Evolutionary conservation across 2,113 vertebrate species (phyloP), one percentile per base, ranked within the genome.

Genomic region (Galeopterus variegatus): DNA sequence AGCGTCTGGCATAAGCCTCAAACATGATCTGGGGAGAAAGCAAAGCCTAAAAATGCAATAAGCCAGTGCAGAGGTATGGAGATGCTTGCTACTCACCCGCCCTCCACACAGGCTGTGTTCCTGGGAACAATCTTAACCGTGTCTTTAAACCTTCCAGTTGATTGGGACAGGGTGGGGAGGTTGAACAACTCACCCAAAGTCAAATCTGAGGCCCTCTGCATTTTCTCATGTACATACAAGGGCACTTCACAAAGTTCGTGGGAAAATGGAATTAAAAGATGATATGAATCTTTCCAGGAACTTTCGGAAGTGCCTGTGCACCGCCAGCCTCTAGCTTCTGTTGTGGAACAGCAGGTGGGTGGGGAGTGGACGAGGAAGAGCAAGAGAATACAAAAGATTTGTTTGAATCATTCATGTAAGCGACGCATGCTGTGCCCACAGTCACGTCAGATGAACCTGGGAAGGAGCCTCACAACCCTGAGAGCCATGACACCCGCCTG

Each of bases 111-210:
- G 36, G 0, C 14, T 8, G 45, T 13, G 4, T 18, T 97, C 58
- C 88, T 10, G n/a, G 77, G 76, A 94, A 56, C 58, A 26, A 4
- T 89, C 90, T 94, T 19, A 82, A 65, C 79, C 91, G 85, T 14
- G 50, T 87, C 69, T 94, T n/a, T 19, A 14, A 33, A 3, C 58
- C 13, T 88, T 33, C 87, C 52, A 28, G 84, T 33, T 26, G 50
- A 82, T 13, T 31, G 9, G 83, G 48, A 70, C 3, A 8, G 31
- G 62, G 36, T 0, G 2, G 31, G 15, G 8, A 4, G 21, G 12
- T 45, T 5, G 10, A 60, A 31, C 23, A 31, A 75, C 3, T 24
- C 60, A 60, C 18, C 19, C 72, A 67, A 21, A 19, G 14, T 7
- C 65, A 6, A 54, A 17, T 0, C 0, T 10, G 13, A 48, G 13